Base-by-base conservation (phyloP, 2,797 vertebrate genomes). In the Trematomus bernacchii region DNA sequence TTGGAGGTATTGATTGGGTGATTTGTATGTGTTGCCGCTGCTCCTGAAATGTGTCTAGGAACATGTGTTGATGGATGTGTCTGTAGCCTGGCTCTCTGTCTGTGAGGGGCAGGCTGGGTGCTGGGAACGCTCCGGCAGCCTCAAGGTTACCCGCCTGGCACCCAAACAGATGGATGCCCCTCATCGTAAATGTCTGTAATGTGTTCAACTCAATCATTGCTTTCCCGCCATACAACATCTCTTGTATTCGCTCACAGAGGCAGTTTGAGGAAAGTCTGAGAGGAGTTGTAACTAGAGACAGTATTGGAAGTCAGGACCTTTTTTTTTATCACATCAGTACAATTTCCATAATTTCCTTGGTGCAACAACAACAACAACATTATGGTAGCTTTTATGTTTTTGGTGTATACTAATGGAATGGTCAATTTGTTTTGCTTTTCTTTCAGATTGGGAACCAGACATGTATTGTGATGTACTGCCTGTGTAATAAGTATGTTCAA, bases 121-220 rank as follows among this genome's bases (percentile, higher is more conserved):
- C 85, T 82, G 87, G 86, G 85, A 87, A 87, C 43, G 66, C 85
- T 74, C 83, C 63, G 83, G 83, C 85, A 86, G 89, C 91, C 88
- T 93, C 91, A 94, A 95, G 94, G 94, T 95, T 91, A 94, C 80
- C 77, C 66, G 69, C 80, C 84, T 82, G 42, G 80, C 84, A 85
- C 76, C 76, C 66, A 77, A 91, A 88, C 92, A 94, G 91, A 95
- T 94, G 89, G 89, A 93, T 91, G 85, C 77, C 79, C 76, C 85
- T 81, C 68, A 76, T 89, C 69, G 69, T 91, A 85, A 91, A 85
- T 89, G 87, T 90, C 89, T 85, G 89, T 93, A 92, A 93, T 90
- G 85, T 86, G 86, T 77, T 89, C 80, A 74, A 80, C 88, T 94
- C 90, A 90, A 93, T 93, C 89, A 93, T 87, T 69, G 64, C 59